Conservation (phyloP, 2,888 invertebrate genomes). For the Sminthurinus aureus region DNA sequence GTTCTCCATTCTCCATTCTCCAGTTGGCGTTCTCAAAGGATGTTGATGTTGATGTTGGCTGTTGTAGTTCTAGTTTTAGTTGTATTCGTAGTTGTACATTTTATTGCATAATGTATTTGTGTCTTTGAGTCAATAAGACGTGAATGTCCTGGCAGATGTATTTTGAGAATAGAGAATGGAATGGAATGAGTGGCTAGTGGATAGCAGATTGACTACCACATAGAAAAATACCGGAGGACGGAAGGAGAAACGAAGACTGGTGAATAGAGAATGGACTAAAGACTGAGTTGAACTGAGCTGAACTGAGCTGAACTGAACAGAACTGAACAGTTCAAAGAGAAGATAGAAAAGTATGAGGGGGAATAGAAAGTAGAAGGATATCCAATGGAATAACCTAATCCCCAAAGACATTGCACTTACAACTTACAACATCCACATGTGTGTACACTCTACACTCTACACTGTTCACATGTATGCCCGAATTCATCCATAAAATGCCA, state of each 20-base stretch:
- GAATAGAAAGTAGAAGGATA: not conserved
- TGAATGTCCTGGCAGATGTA: not conserved
- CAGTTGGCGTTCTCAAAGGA: too few relatives aligned
- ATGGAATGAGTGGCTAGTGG: too few relatives aligned
- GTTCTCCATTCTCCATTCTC: not conserved
- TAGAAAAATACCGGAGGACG: not conserved
- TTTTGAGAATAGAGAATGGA: not conserved
- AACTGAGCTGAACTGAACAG: too few relatives aligned
- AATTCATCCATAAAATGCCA: too few relatives aligned
- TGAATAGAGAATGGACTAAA: too few relatives aligned
- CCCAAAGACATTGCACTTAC: not conserved
- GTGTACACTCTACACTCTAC: too few relatives aligned
- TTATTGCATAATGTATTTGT: conserved; percentile 28
- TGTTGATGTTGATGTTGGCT: too few relatives aligned
- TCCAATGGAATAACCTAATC: conserved; percentile 9
- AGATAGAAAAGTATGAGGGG: not conserved
- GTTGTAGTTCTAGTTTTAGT: not conserved
- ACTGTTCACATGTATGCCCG: too few relatives aligned
- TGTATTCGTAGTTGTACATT: not conserved
- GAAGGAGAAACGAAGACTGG: too few relatives aligned
- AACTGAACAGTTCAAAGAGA: too few relatives aligned
- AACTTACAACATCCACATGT: too few relatives aligned
- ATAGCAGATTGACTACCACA: not conserved
- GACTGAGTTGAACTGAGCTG: too few relatives aligned
- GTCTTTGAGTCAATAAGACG: conserved; percentile 22